Evolutionary conservation across 2,113 vertebrate species (phyloP).

Genomic region (Proteles cristata): DNA sequence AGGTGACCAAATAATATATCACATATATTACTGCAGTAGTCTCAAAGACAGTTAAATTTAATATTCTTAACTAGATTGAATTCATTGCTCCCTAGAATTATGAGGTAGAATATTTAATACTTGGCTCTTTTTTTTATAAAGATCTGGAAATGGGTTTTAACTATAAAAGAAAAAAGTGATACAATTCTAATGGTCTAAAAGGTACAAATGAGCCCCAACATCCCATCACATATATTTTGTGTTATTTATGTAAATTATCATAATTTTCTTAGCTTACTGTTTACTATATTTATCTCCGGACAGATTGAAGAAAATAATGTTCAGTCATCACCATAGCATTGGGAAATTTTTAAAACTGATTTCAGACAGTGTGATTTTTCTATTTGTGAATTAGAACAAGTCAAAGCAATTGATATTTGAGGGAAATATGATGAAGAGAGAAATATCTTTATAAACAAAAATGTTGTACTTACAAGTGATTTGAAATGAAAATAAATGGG

Average conservation of each 20-base stretch:
- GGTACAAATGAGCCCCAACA: background rate
- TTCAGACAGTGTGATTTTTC: background rate
- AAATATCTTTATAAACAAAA: background rate
- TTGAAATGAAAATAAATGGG: background rate
- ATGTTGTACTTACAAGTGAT: background rate
- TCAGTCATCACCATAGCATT: background rate
- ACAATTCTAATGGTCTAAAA: background rate
- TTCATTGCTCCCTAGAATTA: background rate
- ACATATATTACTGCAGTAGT: background rate
- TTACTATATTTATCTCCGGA: background rate
- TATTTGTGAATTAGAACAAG: background rate
- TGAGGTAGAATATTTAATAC: background rate
- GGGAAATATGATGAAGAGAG: background rate
- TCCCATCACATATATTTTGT: background rate
- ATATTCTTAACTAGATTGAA: constrained; percentile 40
- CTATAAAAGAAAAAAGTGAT: background rate
- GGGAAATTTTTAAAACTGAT: background rate
- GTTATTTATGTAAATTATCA: background rate
- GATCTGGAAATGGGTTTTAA: background rate
- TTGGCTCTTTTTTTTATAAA: background rate
- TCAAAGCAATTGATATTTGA: background rate
- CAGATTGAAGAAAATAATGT: background rate
- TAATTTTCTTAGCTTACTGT: background rate
- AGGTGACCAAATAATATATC: background rate
- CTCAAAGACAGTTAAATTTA: constrained; percentile 52